phyloP scores from a whole-genome alignment of 2,888 invertebrate genomes.

The Tiliacea citrago region DNA sequence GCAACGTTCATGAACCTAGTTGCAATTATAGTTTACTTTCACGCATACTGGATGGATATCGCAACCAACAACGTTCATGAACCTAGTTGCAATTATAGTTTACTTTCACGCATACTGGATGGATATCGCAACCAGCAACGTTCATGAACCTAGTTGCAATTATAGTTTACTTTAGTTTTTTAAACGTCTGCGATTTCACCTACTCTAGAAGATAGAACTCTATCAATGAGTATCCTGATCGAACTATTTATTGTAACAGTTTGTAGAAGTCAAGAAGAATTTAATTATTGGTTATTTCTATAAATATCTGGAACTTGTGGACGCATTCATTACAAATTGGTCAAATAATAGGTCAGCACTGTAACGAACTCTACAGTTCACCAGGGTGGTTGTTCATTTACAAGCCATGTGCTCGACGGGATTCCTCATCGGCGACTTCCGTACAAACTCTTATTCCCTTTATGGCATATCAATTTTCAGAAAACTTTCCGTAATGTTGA shows the following conservation, averaged over 20 bases:
- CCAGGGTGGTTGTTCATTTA: not conserved
- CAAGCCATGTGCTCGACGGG: not conserved
- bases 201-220: not conserved
- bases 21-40: not conserved
- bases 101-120: not conserved
- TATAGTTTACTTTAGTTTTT: not conserved
- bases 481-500: not conserved
- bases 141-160: conserved; percentile 12
- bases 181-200: not conserved
- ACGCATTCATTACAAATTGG: not conserved
- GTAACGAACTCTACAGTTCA: too few relatives aligned
- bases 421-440: not conserved
- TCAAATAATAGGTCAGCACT: not conserved
- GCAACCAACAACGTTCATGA: conserved; percentile 1
- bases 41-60: too few relatives aligned
- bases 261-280: not conserved
- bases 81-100: conserved; percentile 8
- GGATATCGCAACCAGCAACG: not conserved
- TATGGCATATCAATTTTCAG: not conserved
- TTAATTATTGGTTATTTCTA: not conserved
- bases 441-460: not conserved
- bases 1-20: conserved; percentile 2
- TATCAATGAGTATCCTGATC: not conserved
- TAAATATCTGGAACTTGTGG: not conserved
- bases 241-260: not conserved